These are phyloP conservation scores for Minunthozetes semirufus DNA, from an alignment of 2,888 invertebrate genomes.

Conservation along the genomic window DNA sequence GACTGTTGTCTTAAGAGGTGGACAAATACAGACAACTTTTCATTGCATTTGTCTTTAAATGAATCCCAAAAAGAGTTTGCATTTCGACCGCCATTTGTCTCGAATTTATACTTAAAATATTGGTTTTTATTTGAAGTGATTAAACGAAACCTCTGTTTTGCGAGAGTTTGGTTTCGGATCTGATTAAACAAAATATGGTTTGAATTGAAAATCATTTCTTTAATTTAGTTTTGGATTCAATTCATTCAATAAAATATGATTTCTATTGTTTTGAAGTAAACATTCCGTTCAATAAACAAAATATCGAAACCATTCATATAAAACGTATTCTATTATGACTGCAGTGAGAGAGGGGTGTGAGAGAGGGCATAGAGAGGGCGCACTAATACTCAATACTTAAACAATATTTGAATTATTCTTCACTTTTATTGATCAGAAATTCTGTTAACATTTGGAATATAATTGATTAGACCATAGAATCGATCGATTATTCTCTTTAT, in stretches of 20 bases:
- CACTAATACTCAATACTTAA: too few species aligned
- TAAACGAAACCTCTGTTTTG: neutral
- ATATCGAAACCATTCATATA: too few species aligned
- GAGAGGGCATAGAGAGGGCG: too few species aligned
- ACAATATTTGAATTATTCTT: too few species aligned
- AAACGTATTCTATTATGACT: too few species aligned
- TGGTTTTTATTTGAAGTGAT: neutral
- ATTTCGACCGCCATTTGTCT: neutral
- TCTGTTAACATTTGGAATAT: too few species aligned
- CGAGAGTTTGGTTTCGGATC: slow-evolving; percentile 6
- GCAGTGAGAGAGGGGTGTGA: too few species aligned
- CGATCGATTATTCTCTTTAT: too few species aligned
- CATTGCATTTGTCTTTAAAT: slow-evolving; percentile 36
- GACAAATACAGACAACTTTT: slow-evolving; percentile 39
- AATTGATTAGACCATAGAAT: too few species aligned
- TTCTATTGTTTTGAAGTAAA: neutral
- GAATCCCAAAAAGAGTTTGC: neutral
- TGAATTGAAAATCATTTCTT: slow-evolving; percentile 10
- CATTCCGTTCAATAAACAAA: too few species aligned
- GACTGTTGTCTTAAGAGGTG: slow-evolving; percentile 40
- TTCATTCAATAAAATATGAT: neutral
- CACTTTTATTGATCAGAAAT: too few species aligned
- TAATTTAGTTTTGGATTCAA: neutral
- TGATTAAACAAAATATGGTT: neutral
- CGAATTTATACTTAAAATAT: neutral